Conservation (phyloP, 2,888 invertebrate genomes). For the Rhagonycha lutea region DNA sequence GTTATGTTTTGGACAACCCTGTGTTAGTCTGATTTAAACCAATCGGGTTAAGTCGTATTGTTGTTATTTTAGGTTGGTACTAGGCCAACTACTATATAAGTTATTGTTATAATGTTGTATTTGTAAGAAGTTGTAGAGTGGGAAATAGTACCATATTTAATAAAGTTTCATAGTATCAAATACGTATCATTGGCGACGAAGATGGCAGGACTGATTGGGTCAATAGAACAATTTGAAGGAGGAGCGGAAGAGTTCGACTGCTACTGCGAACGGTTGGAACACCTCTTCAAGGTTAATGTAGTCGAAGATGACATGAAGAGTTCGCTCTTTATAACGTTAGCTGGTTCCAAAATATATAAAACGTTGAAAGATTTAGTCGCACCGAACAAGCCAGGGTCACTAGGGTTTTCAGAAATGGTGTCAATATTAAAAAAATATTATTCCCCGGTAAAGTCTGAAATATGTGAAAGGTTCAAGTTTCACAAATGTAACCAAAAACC, state of each 20-base stretch:
- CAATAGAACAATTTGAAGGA: background rate
- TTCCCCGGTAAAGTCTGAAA: conserved; percentile 9
- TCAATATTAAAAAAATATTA: conserved; percentile 18
- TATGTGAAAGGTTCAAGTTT: conserved; percentile 14
- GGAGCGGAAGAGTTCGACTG: background rate
- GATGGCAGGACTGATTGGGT: background rate
- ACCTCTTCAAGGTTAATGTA: conserved; percentile 13
- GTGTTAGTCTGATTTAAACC: too few species aligned
- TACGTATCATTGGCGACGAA: too few species aligned
- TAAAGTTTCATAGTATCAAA: too few species aligned
- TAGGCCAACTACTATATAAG: too few species aligned
- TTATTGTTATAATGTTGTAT: too few species aligned
- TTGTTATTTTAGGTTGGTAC: too few species aligned
- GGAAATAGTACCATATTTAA: too few species aligned
- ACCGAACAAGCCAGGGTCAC: conserved; percentile 6
- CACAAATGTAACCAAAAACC: conserved; percentile 3
- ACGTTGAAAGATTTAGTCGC: conserved; percentile 14
- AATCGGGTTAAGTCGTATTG: too few species aligned
- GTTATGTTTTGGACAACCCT: too few species aligned
- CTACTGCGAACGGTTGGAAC: conserved; percentile 18
- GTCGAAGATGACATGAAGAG: conserved; percentile 12
- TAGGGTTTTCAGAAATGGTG: conserved; percentile 9
- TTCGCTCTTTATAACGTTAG: conserved; percentile 12
- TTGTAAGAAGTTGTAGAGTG: too few species aligned
- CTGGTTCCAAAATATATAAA: conserved; percentile 11